Conservation (phyloP, 2,797 vertebrate genomes). For the Parotocinclus haroldoi region DNA sequence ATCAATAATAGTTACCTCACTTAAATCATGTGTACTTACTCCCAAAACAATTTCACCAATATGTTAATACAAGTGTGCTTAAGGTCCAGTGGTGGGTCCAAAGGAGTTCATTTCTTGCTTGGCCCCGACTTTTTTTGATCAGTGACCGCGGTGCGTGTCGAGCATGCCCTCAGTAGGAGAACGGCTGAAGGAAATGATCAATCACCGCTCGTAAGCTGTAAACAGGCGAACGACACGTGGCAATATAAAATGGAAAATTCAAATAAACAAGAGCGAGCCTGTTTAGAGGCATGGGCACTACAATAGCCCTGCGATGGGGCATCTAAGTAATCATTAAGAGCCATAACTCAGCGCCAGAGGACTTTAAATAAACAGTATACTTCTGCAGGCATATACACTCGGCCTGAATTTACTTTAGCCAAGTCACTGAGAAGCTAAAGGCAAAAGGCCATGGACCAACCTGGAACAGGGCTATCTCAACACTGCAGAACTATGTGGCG, state of each 20-base stretch:
- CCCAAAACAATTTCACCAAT: too few species aligned
- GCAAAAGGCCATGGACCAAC: slow-evolving; percentile 62
- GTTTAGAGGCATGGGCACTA: slow-evolving; percentile 75
- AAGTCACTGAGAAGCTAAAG: slow-evolving; percentile 73
- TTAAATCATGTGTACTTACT: too few species aligned
- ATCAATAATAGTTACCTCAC: too few species aligned
- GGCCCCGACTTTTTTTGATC: slow-evolving; percentile 10
- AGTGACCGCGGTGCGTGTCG: slow-evolving; percentile 13
- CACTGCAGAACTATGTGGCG: neutral
- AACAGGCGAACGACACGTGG: slow-evolving; percentile 76
- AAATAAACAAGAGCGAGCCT: slow-evolving; percentile 78
- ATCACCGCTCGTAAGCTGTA: slow-evolving; percentile 73
- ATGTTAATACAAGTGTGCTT: too few species aligned
- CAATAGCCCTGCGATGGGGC: slow-evolving; percentile 73
- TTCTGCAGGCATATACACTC: slow-evolving; percentile 78
- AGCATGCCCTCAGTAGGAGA: slow-evolving; percentile 37
- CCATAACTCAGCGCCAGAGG: slow-evolving; percentile 73
- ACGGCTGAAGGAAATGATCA: slow-evolving; percentile 71
- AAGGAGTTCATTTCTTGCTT: too few species aligned
- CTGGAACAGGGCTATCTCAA: slow-evolving; percentile 34
- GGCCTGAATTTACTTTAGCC: slow-evolving; percentile 76
- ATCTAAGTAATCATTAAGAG: slow-evolving; percentile 80
- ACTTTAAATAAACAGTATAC: slow-evolving; percentile 83
- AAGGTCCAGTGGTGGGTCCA: too few species aligned
- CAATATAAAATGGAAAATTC: slow-evolving; percentile 84